These are phyloP conservation scores for Hyalella azteca DNA, from an alignment of 2,888 invertebrate species.

Conservation along the genomic window DNA sequence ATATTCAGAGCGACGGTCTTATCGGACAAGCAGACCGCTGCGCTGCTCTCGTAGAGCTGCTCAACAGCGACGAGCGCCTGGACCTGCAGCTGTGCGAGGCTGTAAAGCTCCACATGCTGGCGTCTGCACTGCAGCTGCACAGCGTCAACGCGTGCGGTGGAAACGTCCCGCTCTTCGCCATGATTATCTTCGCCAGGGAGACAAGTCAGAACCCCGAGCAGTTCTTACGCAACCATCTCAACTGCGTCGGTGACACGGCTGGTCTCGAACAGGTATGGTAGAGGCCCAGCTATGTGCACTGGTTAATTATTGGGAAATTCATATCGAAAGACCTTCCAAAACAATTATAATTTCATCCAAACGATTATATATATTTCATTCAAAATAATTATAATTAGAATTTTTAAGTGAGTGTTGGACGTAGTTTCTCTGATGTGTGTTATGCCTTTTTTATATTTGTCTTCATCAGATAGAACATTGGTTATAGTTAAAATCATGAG, in stretches of 20 bases:
- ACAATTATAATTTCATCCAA: no score
- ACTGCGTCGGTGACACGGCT: slow-evolving; percentile 63
- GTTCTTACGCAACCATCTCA: slow-evolving; percentile 64
- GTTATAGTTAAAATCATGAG: no score
- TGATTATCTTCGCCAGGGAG: slow-evolving; percentile 64
- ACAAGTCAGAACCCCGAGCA: slow-evolving; percentile 62
- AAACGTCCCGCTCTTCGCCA: slow-evolving; percentile 64
- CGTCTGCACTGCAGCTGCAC: slow-evolving; percentile 62
- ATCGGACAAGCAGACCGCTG: slow-evolving; percentile 45
- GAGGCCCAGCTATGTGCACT: no score
- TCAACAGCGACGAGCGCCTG: slow-evolving; percentile 61
- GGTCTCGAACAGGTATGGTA: slow-evolving; percentile 64
- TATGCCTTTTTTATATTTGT: no score
- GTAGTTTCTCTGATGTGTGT: no score
- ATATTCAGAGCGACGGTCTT: slow-evolving; percentile 39
- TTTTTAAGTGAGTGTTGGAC: no score
- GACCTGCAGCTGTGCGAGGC: slow-evolving; percentile 64
- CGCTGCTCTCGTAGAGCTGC: slow-evolving; percentile 39
- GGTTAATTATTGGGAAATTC: no score
- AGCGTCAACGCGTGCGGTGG: slow-evolving; percentile 60
- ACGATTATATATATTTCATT: no score
- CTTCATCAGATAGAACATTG: no score
- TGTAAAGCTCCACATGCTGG: slow-evolving; percentile 64
- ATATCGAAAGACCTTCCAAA: no score
- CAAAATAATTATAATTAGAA: no score